A percentile compares a stretch with the other conserved stretches of the same genome.
Conservation (phyloP, 2,797 vertebrate genomes). For the Catamblyrhynchus diadema region DNA sequence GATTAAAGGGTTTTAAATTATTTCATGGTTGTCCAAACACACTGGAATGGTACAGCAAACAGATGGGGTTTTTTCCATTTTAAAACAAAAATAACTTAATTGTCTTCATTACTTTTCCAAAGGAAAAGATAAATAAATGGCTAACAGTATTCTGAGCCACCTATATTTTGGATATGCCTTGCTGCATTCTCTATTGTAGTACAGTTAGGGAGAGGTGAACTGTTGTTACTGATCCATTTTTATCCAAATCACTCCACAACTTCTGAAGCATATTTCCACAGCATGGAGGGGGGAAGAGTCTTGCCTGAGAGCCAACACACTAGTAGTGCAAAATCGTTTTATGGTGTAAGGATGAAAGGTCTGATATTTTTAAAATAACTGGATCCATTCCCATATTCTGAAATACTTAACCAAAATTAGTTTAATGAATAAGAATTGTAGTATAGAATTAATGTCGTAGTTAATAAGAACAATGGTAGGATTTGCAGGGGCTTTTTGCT, state of each 20-base stretch:
- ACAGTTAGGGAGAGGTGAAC: not conserved
- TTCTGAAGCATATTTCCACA: not conserved
- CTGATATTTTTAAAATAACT: not conserved
- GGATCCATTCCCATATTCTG: not conserved
- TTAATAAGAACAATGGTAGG: not conserved
- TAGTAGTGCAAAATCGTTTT: not conserved
- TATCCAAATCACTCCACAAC: not conserved
- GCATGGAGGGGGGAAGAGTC: rapidly evolving
- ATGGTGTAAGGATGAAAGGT: not conserved
- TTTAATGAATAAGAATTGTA: not conserved
- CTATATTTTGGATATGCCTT: not conserved
- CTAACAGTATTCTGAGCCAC: not conserved
- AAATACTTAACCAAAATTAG: not conserved
- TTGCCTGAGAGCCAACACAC: not conserved
- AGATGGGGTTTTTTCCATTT: not conserved
- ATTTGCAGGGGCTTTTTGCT: not conserved
- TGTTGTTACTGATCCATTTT: not conserved
- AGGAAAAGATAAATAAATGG: not conserved
- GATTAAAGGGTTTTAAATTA: not conserved
- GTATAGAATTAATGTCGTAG: not conserved
- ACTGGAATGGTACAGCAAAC: not conserved
- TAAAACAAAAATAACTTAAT: not conserved
- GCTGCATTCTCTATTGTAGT: not conserved
- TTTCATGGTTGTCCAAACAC: not conserved
- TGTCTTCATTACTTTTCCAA: not conserved